These are phyloP conservation scores for Pterocles gutturalis DNA, from an alignment of 2,113 vertebrate species.

Conservation along the genomic window DNA sequence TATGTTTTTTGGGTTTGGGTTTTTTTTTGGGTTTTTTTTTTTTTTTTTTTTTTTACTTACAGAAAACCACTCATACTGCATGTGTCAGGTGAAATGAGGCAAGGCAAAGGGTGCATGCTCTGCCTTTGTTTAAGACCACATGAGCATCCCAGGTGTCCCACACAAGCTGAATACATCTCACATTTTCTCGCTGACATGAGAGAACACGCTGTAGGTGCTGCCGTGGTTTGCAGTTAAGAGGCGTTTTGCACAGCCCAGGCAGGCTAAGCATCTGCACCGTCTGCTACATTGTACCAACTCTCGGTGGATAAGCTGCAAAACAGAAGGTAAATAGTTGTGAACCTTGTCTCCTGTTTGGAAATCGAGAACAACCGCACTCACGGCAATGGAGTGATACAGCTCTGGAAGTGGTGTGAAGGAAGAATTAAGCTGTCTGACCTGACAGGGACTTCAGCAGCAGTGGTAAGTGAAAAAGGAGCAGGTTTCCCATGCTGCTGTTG, in stretches of 20 bases:
- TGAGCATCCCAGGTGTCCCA: background rate
- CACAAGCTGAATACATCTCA: background rate
- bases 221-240: background rate
- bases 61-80: rapidly evolving
- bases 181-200: background rate
- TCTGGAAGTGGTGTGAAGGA: background rate
- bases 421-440: background rate
- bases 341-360: rapidly evolving
- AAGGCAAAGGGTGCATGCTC: background rate
- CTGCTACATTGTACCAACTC: rapidly evolving
- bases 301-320: rapidly evolving
- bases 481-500: background rate
- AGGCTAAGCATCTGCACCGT: background rate
- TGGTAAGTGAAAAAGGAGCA: background rate
- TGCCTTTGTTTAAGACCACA: background rate
- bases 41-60: background rate
- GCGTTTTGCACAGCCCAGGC: background rate
- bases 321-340: background rate
- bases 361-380: rapidly evolving
- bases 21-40: background rate
- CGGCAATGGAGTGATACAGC: background rate
- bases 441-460: background rate
- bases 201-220: background rate
- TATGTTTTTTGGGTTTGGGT: rapidly evolving
- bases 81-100: background rate